Evolutionary conservation across 2,888 invertebrate species (phyloP).

Genomic region (Habroteleia sp.): DNA sequence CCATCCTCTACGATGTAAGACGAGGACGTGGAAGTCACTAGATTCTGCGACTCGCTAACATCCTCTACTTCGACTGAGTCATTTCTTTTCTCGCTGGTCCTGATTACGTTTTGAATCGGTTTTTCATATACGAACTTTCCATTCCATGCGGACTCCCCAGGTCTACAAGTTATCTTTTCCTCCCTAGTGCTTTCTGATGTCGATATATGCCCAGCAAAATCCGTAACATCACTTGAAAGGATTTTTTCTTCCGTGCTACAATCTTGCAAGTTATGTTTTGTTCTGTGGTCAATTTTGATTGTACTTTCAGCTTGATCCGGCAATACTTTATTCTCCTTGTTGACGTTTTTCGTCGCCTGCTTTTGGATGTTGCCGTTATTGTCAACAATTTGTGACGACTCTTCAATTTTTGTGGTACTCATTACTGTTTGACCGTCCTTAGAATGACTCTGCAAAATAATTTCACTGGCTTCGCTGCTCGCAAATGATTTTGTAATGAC

Average conservation of each 20-base stretch:
- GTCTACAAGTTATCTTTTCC: conserved; percentile 63
- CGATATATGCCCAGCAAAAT: conserved; percentile 5
- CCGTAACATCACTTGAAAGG: conserved; percentile 9
- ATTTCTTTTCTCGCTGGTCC: conserved; percentile 68
- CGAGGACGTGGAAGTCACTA: conserved; percentile 84
- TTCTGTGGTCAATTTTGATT: not conserved
- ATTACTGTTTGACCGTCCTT: conserved; percentile 70
- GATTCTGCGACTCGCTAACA: conserved; percentile 69
- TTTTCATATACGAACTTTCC: conserved; percentile 83
- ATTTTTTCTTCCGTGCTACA: not conserved
- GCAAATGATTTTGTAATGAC: conserved; percentile 64
- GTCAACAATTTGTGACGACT: conserved; percentile 68
- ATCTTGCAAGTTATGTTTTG: not conserved
- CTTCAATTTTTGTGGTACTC: conserved; percentile 69
- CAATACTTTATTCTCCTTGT: conserved; percentile 67
- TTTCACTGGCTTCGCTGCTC: conserved; percentile 67
- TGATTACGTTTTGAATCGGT: conserved; percentile 70
- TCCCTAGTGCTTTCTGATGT: conserved; percentile 20
- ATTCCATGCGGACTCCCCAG: conserved; percentile 82
- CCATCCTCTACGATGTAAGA: conserved; percentile 84
- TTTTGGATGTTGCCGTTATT: conserved; percentile 71
- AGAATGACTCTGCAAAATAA: conserved; percentile 67
- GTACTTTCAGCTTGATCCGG: conserved; percentile 48
- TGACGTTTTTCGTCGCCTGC: conserved; percentile 69
- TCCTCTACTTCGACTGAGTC: conserved; percentile 77